phyloP scores from a whole-genome alignment of 2,113 vertebrate genomes.

The Orcinus orca region DNA sequence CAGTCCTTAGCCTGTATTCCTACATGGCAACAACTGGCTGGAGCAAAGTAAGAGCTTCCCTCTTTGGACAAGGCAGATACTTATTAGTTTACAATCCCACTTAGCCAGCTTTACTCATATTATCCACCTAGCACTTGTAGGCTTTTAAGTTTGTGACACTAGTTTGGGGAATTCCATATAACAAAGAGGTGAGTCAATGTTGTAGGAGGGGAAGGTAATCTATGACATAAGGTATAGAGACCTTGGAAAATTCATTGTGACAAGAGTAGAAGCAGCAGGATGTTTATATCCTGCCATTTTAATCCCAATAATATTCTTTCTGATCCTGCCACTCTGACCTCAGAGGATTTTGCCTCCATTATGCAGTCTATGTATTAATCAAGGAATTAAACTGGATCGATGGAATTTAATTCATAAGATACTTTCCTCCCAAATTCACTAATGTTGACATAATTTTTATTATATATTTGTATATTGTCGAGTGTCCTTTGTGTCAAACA shows the following conservation, averaged over 20 bases:
- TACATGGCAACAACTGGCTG: background rate
- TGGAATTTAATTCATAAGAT: background rate
- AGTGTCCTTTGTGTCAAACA: background rate
- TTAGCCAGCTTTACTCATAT: background rate
- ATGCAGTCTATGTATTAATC: background rate
- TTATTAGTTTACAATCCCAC: background rate
- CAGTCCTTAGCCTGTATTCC: background rate
- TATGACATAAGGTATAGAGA: background rate
- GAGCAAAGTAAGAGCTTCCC: background rate
- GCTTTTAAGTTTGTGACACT: background rate
- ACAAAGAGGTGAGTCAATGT: background rate
- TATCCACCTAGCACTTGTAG: background rate
- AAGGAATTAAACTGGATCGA: background rate
- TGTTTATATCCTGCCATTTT: background rate
- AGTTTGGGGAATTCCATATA: background rate
- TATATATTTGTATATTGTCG: background rate
- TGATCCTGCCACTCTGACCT: background rate
- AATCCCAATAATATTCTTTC: background rate
- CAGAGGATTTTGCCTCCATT: background rate
- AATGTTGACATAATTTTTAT: constrained; percentile 14
- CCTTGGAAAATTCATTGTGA: background rate
- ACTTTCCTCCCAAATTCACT: background rate
- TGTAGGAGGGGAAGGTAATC: background rate
- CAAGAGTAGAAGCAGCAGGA: background rate
- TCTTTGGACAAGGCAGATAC: background rate